These are phyloP conservation scores for Nemotelus pantherinus DNA, from an alignment of 2,888 invertebrate species.

Conservation along the genomic window DNA sequence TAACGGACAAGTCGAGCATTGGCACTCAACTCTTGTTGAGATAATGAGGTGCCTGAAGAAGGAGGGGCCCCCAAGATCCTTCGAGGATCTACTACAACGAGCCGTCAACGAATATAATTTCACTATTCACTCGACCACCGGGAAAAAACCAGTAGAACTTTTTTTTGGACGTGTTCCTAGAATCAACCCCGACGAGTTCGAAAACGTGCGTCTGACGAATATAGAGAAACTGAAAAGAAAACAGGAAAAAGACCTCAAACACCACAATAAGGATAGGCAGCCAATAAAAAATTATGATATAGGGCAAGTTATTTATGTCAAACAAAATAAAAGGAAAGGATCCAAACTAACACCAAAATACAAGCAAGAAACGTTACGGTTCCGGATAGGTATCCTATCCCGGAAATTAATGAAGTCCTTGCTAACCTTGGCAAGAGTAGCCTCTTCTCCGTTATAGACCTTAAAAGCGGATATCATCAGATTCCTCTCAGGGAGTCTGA, in stretches of 20 bases:
- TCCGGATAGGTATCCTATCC: no score
- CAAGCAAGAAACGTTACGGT: constrained; percentile 27
- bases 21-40: neutral
- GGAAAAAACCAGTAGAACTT: constrained; percentile 47
- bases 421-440: no score
- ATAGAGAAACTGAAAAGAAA: constrained; percentile 48
- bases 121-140: constrained; percentile 46
- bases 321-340: constrained; percentile 50
- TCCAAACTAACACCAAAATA: constrained; percentile 45
- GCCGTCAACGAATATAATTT: constrained; percentile 44
- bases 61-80: constrained; percentile 1
- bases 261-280: constrained; percentile 50
- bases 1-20: constrained; percentile 9
- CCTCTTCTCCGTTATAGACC: no score
- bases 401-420: no score
- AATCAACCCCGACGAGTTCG: constrained; percentile 47
- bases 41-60: constrained; percentile 21
- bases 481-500: no score
- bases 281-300: constrained; percentile 45
- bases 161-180: constrained; percentile 40
- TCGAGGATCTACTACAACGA: constrained; percentile 8
- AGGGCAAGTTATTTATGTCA: constrained; percentile 48
- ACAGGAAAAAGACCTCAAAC: constrained; percentile 46
- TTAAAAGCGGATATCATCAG: no score
- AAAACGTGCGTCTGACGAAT: constrained; percentile 44